A percentile compares a stretch with the other conserved stretches of the same genome.
Conservation (phyloP, 2,113 vertebrate genomes). For the Osmerus mordax region DNA sequence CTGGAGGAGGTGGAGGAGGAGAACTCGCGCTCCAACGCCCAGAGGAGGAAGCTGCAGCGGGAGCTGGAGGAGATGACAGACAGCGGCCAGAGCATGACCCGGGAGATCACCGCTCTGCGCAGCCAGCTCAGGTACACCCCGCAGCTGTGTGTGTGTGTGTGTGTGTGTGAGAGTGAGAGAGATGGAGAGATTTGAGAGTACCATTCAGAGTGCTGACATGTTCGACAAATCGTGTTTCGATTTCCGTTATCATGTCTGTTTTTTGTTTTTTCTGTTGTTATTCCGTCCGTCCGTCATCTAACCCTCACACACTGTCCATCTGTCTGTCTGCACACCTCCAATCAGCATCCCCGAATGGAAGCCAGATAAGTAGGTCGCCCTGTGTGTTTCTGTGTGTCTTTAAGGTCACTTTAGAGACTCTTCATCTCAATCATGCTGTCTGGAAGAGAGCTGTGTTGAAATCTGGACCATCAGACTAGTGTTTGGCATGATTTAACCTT, state of each 20-base stretch:
- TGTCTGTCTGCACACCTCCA: constrained; percentile 57
- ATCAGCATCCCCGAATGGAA: constrained; percentile 74
- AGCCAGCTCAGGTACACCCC: constrained; percentile 87
- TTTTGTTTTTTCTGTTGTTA: constrained; percentile 48
- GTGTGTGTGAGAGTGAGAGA: neutral
- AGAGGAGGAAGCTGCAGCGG: constrained; percentile 89
- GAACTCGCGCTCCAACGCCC: constrained; percentile 90
- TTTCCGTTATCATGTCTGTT: constrained; percentile 39
- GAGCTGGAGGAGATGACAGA: constrained; percentile 91
- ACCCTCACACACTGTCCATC: constrained; percentile 61
- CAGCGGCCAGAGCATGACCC: constrained; percentile 86
- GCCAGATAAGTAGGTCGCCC: constrained; percentile 72
- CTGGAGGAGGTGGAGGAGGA: constrained; percentile 97
- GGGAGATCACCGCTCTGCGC: constrained; percentile 89
- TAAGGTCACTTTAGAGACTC: neutral
- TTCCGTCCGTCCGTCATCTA: constrained; percentile 56
- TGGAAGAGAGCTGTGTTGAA: too few species aligned
- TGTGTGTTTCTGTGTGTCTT: constrained; percentile 32
- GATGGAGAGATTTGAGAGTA: too few species aligned
- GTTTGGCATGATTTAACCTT: too few species aligned
- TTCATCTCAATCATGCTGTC: neutral
- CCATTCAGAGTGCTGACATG: too few species aligned
- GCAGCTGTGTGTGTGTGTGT: neutral
- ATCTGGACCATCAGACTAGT: too few species aligned
- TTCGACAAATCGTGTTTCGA: too few species aligned